These are phyloP conservation scores for Megaustenia siamemsis DNA, from an alignment of 2,888 invertebrate species.

Conservation along the genomic window DNA sequence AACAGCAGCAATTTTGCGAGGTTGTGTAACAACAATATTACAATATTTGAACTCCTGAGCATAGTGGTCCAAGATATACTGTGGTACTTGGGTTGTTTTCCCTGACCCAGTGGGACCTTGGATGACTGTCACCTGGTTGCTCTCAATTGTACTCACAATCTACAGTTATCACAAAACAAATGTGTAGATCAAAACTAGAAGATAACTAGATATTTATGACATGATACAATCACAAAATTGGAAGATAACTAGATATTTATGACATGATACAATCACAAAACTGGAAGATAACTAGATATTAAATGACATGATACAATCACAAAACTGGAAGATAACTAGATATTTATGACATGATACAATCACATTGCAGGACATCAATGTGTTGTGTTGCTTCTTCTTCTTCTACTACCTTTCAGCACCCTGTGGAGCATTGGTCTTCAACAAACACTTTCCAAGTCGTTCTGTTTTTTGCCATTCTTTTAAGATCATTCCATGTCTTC, in stretches of 20 bases:
- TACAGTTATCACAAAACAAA: conserved; percentile 73
- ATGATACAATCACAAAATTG: neutral
- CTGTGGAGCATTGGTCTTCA: too few species aligned
- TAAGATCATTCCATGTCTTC: too few species aligned
- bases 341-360: neutral
- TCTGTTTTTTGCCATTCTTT: too few species aligned
- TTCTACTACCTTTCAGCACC: too few species aligned
- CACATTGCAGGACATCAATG: neutral
- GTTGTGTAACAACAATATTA: conserved; percentile 94
- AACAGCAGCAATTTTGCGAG: conserved; percentile 94
- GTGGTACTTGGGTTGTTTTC: conserved; percentile 93
- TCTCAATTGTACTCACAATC: conserved; percentile 88
- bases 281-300: neutral
- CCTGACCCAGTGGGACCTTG: conserved; percentile 97
- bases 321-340: neutral
- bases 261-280: neutral
- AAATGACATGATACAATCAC: neutral
- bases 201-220: neutral
- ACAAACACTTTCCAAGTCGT: too few species aligned
- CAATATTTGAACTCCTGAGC: conserved; percentile 84
- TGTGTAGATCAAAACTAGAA: neutral
- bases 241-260: neutral
- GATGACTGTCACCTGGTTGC: conserved; percentile 89
- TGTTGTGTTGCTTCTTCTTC: too few species aligned
- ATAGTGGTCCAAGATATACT: conserved; percentile 92